These are phyloP conservation scores for Flexamia atlantica DNA, from an alignment of 2,888 invertebrate species.

Conservation along the genomic window DNA sequence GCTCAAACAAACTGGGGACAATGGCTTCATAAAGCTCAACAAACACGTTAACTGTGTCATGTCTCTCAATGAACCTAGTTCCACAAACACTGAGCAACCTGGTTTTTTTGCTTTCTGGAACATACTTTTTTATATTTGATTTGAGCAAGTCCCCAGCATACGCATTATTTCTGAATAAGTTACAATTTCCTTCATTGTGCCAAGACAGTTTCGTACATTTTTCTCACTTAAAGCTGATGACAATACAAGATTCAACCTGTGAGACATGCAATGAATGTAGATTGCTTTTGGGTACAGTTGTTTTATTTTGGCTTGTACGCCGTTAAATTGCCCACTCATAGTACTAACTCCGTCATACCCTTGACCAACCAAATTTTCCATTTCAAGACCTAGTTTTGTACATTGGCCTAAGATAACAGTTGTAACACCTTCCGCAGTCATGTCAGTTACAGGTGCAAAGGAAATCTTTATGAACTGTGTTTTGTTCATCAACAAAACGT, in stretches of 20 bases:
- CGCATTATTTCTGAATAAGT: conserved; percentile 46
- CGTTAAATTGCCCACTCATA: conserved; percentile 34
- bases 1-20: conserved; percentile 26
- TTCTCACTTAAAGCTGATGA: not conserved
- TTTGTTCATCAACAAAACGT: conserved; percentile 13
- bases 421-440: conserved; percentile 10
- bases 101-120: conserved; percentile 10
- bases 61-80: conserved; percentile 45
- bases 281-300: conserved; percentile 25
- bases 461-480: conserved; percentile 35
- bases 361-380: conserved; percentile 27
- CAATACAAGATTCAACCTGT: conserved; percentile 33
- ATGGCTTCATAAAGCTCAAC: conserved; percentile 44
- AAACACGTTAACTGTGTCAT: conserved; percentile 17
- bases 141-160: conserved; percentile 21
- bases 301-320: conserved; percentile 40
- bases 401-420: not conserved
- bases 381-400: conserved; percentile 3
- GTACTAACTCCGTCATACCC: conserved; percentile 33
- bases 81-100: conserved; percentile 14
- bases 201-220: conserved; percentile 20
- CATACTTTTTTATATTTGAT: conserved; percentile 8
- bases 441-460: conserved; percentile 15
- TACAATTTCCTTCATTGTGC: conserved; percentile 5
- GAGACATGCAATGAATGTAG: conserved; percentile 37